These are phyloP conservation scores for Mythimna albipuncta DNA, from an alignment of 2,888 invertebrate species.

Conservation along the genomic window DNA sequence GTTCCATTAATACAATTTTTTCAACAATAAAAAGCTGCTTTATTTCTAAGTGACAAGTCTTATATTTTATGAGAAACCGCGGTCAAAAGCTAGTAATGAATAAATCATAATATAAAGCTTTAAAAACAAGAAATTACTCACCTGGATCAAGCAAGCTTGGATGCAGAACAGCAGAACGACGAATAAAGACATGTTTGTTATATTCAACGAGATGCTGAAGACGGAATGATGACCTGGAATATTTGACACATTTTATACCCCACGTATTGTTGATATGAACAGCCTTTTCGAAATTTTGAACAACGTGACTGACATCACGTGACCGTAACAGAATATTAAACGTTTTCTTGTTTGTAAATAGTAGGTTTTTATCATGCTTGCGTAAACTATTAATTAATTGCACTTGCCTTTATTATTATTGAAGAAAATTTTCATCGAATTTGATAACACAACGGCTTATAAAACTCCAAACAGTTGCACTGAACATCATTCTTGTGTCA, in stretches of 20 bases:
- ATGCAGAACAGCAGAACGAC: constrained; percentile 48
- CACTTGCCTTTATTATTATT: not conserved
- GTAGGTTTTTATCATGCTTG: constrained; percentile 30
- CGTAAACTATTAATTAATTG: constrained; percentile 26
- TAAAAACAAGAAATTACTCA: not conserved
- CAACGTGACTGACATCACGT: constrained; percentile 8
- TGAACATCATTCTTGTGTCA: constrained; percentile 16
- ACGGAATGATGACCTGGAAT: constrained; percentile 16
- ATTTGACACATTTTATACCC: constrained; percentile 21
- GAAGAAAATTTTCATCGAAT: constrained; percentile 2
- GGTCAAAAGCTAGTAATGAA: too few species aligned
- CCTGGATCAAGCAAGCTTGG: constrained; percentile 57
- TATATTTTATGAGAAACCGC: too few species aligned
- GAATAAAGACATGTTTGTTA: constrained; percentile 47
- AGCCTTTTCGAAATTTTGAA: not conserved
- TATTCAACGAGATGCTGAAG: constrained; percentile 37
- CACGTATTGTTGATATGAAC: not conserved
- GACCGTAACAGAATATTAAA: too few species aligned
- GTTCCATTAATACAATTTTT: too few species aligned
- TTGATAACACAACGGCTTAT: constrained; percentile 15
- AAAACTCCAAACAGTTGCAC: not conserved
- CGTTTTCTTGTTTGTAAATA: not conserved
- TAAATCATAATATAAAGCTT: too few species aligned
- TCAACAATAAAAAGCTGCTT: too few species aligned
- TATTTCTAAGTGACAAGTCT: too few species aligned